Evolutionary conservation across 2,888 invertebrate species (phyloP).

Genomic region (Rhorus exstirpatorius): DNA sequence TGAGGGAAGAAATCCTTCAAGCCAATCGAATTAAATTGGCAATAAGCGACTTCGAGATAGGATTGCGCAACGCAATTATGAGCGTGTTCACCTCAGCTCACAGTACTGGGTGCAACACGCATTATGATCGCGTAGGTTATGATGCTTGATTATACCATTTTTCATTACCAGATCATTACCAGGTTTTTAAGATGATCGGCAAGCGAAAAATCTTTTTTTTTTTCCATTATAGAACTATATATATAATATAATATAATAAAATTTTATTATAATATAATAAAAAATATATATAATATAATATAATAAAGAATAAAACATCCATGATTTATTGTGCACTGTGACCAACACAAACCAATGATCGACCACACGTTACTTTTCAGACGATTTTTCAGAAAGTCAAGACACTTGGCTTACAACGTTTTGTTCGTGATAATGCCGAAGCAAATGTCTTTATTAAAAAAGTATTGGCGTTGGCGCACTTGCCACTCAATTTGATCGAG

Average conservation of each 20-base stretch:
- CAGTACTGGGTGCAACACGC: conserved; percentile 42
- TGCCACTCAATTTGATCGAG: conserved; percentile 16
- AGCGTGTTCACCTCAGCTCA: conserved; percentile 22
- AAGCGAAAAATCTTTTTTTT: too few species aligned
- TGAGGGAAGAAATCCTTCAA: not conserved
- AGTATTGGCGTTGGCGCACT: conserved; percentile 30
- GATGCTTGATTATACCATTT: too few species aligned
- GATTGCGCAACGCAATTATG: conserved; percentile 37
- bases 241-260: too few species aligned
- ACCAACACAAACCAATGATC: too few species aligned
- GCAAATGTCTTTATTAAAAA: not conserved
- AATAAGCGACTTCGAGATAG: conserved; percentile 54
- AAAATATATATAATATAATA: too few species aligned
- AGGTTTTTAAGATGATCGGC: too few species aligned
- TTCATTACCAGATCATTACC: too few species aligned
- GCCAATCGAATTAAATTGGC: conserved; percentile 4
- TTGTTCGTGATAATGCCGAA: not conserved
- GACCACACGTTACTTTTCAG: too few species aligned
- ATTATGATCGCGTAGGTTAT: conserved; percentile 38
- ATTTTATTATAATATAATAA: too few species aligned
- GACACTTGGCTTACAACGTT: not conserved
- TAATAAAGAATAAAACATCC: too few species aligned
- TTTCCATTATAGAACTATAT: too few species aligned
- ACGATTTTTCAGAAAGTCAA: conserved; percentile 15
- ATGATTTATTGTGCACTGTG: too few species aligned